Evolutionary conservation across 2,888 invertebrate genomes (phyloP), one percentile per base, ranked within the genome.

Genomic region (Argyresthia albistria): DNA sequence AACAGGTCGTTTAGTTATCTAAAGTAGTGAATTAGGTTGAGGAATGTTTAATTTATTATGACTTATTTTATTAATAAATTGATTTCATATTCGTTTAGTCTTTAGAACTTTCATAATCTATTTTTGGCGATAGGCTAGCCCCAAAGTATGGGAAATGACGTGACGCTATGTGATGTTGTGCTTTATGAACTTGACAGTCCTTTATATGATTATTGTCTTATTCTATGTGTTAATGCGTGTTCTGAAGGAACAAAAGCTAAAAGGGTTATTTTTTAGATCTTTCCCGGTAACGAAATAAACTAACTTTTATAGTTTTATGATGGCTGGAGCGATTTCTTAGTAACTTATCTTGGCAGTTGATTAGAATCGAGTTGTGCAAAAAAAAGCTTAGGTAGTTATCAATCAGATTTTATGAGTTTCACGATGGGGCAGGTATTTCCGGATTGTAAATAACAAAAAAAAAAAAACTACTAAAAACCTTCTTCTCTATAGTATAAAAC

Each of bases 161-260:
- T 6, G 12, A 42, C n/a, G 12, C 1, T 42, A 14, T 43, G 11
- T 42, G 4, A n/a, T 42, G 43, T 12, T 43, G 1, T 43, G 12
- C 8, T n/a, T 45, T 14, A 14, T 45, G 9, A 15, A 16, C 10
- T 10, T 12, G 35, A 9, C 35, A 35, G 47, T 47, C 35, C 47
- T 35, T 35, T 47, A 47, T 47, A 25, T 25, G 16, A 12, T 47
- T 8, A 12, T 47, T 35, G 12, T 35, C 25, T 35, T 9, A 35
- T 16, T 14, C 45, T n/a, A 45, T 45, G 73, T 79, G 79, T 73
- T 79, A 78, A 79, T 77, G 67, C 62, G 69, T 67, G 70, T 54
- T 60, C 58, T 55, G 60, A 64, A 67, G 67, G 73, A 71, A 73
- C 73, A 76, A 76, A 69, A 71, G 74, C 63, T 60, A 36, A 25